Conservation (phyloP, 2,113 vertebrate genomes). For the Elachura formosa region DNA sequence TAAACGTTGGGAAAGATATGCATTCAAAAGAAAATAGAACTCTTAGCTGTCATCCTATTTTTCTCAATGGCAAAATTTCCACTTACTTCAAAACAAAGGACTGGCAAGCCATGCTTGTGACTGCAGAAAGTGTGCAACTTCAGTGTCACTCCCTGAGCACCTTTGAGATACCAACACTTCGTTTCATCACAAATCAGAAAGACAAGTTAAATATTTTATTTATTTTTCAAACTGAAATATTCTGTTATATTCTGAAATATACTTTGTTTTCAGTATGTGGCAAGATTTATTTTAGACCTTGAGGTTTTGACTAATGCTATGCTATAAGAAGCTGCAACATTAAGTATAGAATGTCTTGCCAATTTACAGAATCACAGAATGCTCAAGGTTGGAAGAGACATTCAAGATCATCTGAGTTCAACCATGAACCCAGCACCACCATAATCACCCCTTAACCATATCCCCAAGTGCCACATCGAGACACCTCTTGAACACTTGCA, state of each 20-base stretch:
- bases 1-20: not conserved
- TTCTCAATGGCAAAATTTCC: not conserved
- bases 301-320: not conserved
- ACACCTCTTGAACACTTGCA: not conserved
- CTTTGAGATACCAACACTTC: not conserved
- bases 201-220: not conserved
- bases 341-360: not conserved
- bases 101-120: accelerated
- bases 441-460: not conserved
- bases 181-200: not conserved
- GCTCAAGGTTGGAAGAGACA: not conserved
- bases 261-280: not conserved
- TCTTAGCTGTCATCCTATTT: not conserved
- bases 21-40: not conserved
- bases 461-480: not conserved
- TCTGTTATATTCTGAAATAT: not conserved
- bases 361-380: not conserved
- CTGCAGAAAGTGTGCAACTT: not conserved
- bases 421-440: not conserved
- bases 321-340: not conserved
- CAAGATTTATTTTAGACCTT: not conserved
- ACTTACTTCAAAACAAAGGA: not conserved
- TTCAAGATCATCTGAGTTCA: not conserved
- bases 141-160: not conserved
- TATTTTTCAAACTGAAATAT: not conserved